Evolutionary conservation across 2,797 vertebrate genomes (phyloP).

Genomic region (Acridotheres tristis): DNA sequence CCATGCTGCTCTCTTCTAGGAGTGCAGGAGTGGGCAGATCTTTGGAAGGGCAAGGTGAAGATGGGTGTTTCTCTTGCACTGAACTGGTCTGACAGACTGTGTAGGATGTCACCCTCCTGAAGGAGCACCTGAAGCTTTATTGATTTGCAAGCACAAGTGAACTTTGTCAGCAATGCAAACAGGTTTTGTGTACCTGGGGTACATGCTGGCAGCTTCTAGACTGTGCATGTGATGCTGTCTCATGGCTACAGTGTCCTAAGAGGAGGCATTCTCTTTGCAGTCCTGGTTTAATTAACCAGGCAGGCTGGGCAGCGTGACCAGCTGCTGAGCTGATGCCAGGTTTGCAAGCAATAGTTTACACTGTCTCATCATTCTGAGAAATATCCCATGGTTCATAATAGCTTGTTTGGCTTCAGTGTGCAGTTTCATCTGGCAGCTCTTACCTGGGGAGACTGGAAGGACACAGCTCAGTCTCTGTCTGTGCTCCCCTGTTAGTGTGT

Average conservation of each 20-base stretch:
- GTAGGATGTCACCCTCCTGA: background rate
- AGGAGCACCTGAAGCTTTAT: background rate
- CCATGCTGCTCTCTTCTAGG: rapidly evolving
- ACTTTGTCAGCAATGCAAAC: background rate
- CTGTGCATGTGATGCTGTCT: background rate
- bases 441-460: background rate
- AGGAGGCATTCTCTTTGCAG: background rate
- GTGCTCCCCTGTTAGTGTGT: background rate
- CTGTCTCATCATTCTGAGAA: background rate
- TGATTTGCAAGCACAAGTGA: background rate
- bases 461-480: background rate
- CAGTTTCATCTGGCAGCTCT: background rate
- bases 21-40: background rate
- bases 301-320: background rate
- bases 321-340: background rate
- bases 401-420: background rate
- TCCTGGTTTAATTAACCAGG: background rate
- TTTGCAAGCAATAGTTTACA: background rate
- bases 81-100: background rate
- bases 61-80: background rate
- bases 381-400: background rate
- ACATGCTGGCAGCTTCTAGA: background rate
- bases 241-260: background rate
- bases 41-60: background rate
- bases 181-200: background rate